Evolutionary conservation across 1,140 invertebrate genomes (phyloP), one percentile per base, ranked within the genome.

Genomic region (Atta colombica): DNA sequence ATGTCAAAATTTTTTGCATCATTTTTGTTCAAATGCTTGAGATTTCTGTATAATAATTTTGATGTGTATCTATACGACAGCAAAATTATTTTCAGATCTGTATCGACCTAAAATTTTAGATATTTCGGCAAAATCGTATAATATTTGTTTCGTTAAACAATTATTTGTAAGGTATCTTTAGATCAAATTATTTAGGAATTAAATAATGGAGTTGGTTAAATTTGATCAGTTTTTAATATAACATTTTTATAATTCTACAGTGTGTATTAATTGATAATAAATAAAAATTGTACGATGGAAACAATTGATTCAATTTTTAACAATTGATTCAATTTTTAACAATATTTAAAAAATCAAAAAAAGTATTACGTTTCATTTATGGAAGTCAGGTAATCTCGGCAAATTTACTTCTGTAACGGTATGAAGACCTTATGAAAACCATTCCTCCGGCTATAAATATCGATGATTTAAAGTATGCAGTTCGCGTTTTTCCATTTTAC

Each of bases 401-500:
- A 60, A 82, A 49, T 5, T 14, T 3, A 31, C 12, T 31, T 58
- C 65, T 39, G 69, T 51, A 77, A 77, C 51, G 25, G 25, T 25
- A 65, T n/a, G 21, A 35, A 28, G 55, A 77, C n/a, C 51, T 77
- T 66, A 45, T 66, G 49, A 85, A 78, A 85, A 78, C 49, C 45
- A 66, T 58, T 69, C 77, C 63, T 71, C 21, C 51, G 72, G 87
- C 39, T 58, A 68, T 85, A 77, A 85, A 85, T 87, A 87, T 89
- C 85, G 74, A 84, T 85, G 89, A 90, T 87, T 87, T 82, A 69
- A 74, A 51, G 55, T 84, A 84, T n/a, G 71, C 25, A 39, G 55
- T 74, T 63, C 55, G 55, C 53, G 74, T 28, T 35, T 84, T 74
- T 84, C 55, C 31, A 45, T 71, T 81, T 84, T 74, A 74, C 80